Percentiles rank a stretch among this genome's conserved stretches.
Evolutionary conservation across 2,113 vertebrate species (phyloP).

Genomic region (Corvus hawaiiensis): DNA sequence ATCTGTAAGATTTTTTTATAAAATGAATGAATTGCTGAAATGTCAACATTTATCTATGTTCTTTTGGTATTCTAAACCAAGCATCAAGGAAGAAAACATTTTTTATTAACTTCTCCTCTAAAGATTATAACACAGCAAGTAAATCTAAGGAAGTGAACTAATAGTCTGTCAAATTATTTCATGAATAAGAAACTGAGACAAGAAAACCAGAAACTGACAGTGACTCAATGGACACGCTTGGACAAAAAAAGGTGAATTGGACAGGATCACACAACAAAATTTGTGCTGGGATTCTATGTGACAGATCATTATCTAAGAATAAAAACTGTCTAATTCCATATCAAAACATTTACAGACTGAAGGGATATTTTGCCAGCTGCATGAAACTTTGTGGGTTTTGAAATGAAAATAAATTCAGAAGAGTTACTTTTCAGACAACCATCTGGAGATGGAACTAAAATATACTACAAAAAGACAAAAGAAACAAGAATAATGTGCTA

Average conservation of each 20-base stretch:
- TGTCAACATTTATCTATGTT: background rate
- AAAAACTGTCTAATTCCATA: background rate
- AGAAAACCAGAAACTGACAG: background rate
- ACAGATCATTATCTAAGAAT: background rate
- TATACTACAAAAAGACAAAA: background rate
- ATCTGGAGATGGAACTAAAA: background rate
- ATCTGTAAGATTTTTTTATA: background rate
- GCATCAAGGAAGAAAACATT: background rate
- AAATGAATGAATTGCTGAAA: background rate
- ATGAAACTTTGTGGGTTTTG: background rate
- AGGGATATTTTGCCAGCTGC: background rate
- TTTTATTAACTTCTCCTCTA: background rate
- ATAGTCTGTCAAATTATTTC: background rate
- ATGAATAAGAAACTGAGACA: background rate
- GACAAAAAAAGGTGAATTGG: background rate
- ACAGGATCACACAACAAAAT: background rate
- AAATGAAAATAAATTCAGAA: background rate
- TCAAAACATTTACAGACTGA: background rate
- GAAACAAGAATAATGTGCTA: background rate
- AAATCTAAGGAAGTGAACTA: background rate
- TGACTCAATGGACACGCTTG: rapidly evolving
- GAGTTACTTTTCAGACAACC: background rate
- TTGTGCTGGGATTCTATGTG: background rate
- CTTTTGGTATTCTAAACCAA: background rate
- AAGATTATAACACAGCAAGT: background rate